Evolutionary conservation across 2,888 invertebrate genomes (phyloP).

Genomic region (Lasioglossum lativentre): DNA sequence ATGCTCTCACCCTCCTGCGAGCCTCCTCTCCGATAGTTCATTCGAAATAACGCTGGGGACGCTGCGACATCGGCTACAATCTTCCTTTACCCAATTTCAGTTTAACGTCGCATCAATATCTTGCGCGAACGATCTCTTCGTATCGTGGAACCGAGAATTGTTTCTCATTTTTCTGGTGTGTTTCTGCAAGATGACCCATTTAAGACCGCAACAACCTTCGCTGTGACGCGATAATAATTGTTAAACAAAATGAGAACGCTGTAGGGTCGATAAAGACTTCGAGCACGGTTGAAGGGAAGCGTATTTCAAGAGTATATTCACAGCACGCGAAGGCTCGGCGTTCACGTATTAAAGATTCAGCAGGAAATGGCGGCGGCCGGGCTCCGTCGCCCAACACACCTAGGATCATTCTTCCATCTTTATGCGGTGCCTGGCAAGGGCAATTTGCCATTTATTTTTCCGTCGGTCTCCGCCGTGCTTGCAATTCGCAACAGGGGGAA

Average conservation of each 20-base stretch:
- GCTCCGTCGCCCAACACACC: constrained; percentile 27
- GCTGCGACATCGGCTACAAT: too few species aligned
- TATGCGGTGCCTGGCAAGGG: constrained; percentile 7
- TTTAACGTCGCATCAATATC: not conserved
- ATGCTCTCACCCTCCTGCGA: not conserved
- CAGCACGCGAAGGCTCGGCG: constrained; percentile 31
- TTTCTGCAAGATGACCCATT: not conserved
- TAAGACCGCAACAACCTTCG: not conserved
- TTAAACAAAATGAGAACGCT: not conserved
- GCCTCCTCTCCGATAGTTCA: not conserved
- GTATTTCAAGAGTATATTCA: constrained; percentile 24
- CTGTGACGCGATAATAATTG: not conserved
- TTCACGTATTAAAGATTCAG: constrained; percentile 59
- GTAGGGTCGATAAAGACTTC: not conserved
- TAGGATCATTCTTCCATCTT: constrained; percentile 34
- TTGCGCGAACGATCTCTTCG: not conserved
- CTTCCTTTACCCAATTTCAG: not conserved
- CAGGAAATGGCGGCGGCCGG: constrained; percentile 27
- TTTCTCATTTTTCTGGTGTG: not conserved
- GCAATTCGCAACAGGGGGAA: not conserved
- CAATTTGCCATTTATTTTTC: constrained; percentile 14
- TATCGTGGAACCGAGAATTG: too few species aligned
- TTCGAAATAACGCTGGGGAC: not conserved
- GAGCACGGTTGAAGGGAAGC: not conserved
- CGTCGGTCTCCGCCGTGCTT: not conserved